A percentile compares a stretch with the other conserved stretches of the same genome.
phyloP scores from a whole-genome alignment of 2,113 vertebrate species.

The Nymphicus hollandicus region DNA sequence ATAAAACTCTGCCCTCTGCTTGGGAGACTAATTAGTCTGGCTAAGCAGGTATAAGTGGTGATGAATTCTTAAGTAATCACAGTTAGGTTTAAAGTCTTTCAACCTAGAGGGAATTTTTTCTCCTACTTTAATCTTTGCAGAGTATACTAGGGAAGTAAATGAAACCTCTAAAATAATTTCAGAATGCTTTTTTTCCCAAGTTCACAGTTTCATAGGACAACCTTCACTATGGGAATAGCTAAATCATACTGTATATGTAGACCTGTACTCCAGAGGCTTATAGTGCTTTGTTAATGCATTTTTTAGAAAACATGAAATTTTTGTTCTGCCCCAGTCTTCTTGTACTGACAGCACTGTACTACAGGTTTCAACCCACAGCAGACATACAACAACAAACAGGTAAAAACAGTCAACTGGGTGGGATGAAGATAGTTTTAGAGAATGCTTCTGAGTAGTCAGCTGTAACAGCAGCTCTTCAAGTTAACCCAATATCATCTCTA shows the following conservation, averaged over 20 bases:
- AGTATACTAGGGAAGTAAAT: background rate
- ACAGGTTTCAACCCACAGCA: background rate
- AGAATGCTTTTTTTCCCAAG: background rate
- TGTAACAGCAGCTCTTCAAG: background rate
- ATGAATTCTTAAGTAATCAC: background rate
- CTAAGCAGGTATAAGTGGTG: background rate
- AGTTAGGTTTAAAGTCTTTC: background rate
- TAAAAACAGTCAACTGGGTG: background rate
- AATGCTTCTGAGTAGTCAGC: background rate
- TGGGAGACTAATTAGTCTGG: constrained; percentile 5
- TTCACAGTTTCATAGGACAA: background rate
- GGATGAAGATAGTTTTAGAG: background rate
- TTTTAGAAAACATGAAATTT: background rate
- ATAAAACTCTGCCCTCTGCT: background rate
- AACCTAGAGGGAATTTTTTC: background rate
- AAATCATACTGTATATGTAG: background rate
- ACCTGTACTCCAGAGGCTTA: background rate
- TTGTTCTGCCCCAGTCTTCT: background rate
- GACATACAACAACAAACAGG: background rate
- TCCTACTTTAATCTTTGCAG: background rate
- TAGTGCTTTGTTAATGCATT: background rate
- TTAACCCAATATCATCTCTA: background rate
- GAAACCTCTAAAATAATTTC: background rate
- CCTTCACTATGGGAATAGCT: background rate
- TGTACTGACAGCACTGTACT: background rate